Conservation (phyloP, 2,797 vertebrate genomes). For the Sebastes iracundus region DNA sequence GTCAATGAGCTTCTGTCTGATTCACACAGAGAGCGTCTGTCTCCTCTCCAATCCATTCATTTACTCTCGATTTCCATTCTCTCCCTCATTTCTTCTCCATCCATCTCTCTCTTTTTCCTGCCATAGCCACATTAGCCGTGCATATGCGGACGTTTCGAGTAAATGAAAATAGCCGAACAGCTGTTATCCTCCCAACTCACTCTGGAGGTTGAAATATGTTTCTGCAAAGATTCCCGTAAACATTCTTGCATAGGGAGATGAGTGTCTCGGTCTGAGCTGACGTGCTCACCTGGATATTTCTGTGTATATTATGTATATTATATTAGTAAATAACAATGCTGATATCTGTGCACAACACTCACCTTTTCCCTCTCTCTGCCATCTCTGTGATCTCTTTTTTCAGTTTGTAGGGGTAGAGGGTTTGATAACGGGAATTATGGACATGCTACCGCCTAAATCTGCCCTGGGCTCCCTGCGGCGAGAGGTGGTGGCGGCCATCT, state of each 20-base stretch:
- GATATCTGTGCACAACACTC: not conserved
- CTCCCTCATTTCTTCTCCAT: constrained; percentile 32
- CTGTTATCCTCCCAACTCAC: not conserved
- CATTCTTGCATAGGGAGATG: not conserved
- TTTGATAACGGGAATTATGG: constrained; percentile 87
- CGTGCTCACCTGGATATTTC: not conserved
- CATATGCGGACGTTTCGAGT: constrained; percentile 13
- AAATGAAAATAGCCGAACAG: constrained; percentile 30
- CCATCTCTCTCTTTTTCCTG: constrained; percentile 6
- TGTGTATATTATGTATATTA: not conserved
- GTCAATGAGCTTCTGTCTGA: constrained; percentile 81
- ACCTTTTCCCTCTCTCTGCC: not conserved
- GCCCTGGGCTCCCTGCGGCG: constrained; percentile 78
- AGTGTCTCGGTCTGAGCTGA: not conserved
- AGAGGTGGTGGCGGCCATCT: constrained; percentile 86
- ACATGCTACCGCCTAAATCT: constrained; percentile 87
- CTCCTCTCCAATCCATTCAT: constrained; percentile 64
- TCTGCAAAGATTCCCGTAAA: not conserved
- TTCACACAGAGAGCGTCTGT: constrained; percentile 76
- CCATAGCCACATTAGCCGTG: constrained; percentile 7
- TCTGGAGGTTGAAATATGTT: constrained; percentile 14
- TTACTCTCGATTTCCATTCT: constrained; percentile 60
- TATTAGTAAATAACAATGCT: not conserved
- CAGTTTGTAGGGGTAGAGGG: constrained; percentile 90
- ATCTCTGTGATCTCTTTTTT: constrained; percentile 1